phyloP scores from a whole-genome alignment of 2,888 invertebrate genomes.

The Himalopsyche tibetana region DNA sequence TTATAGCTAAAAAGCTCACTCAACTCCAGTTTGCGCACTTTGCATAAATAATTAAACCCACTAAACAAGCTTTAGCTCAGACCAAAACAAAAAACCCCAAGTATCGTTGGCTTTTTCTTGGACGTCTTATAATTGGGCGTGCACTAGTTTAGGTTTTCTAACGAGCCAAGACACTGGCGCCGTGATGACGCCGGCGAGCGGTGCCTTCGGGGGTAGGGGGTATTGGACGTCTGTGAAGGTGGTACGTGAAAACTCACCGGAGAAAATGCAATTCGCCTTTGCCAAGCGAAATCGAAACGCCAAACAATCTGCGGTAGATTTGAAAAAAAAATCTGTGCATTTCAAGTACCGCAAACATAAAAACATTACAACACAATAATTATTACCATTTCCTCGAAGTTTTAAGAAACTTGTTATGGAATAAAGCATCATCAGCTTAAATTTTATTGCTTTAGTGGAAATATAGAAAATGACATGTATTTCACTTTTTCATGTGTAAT shows the following conservation, averaged over 20 bases:
- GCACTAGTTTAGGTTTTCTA: slow-evolving; percentile 50
- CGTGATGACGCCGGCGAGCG: slow-evolving; percentile 44
- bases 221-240: slow-evolving; percentile 43
- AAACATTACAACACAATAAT: too few species aligned
- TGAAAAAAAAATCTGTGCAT: not conserved
- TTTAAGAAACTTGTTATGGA: too few species aligned
- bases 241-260: slow-evolving; percentile 35
- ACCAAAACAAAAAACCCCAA: not conserved
- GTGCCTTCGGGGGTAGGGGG: not conserved
- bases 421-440: too few species aligned
- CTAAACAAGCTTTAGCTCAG: not conserved
- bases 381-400: too few species aligned
- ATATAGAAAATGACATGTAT: too few species aligned
- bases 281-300: not conserved
- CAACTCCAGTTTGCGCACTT: too few species aligned
- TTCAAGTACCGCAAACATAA: not conserved
- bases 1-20: too few species aligned
- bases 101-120: not conserved
- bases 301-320: not conserved
- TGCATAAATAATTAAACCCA: too few species aligned
- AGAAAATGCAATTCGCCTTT: not conserved
- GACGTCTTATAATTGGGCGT: slow-evolving; percentile 13
- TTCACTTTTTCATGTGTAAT: too few species aligned
- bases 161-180: slow-evolving; percentile 58
- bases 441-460: too few species aligned